These are phyloP conservation scores for Drosophila helvetica DNA, from an alignment of 2,888 invertebrate genomes.

Conservation along the genomic window DNA sequence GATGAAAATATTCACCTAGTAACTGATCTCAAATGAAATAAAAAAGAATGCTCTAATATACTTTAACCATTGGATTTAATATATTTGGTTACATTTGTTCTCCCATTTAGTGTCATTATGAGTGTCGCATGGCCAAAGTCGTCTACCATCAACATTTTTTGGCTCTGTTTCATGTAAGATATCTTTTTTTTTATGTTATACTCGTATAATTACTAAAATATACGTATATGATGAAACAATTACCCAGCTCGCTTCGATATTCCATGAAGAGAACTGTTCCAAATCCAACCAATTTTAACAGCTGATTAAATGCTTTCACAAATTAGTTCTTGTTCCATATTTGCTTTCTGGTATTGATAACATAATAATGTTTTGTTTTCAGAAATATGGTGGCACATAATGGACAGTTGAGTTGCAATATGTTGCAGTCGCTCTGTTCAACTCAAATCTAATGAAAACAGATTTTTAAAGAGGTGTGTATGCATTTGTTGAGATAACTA, in stretches of 20 bases:
- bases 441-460: background rate
- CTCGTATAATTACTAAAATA: background rate
- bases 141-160: background rate
- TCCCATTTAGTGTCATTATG: background rate
- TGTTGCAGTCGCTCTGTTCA: background rate
- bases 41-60: background rate
- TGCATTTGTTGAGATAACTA: background rate
- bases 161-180: background rate
- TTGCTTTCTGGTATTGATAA: background rate
- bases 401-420: background rate
- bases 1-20: constrained; percentile 13
- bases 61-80: background rate
- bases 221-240: constrained; percentile 54
- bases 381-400: background rate
- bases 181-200: background rate
- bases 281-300: constrained; percentile 50
- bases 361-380: background rate
- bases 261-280: constrained; percentile 60
- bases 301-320: constrained; percentile 22
- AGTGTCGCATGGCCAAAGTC: background rate
- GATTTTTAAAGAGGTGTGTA: background rate
- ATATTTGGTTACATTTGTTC: background rate
- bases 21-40: background rate
- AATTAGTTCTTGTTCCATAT: background rate
- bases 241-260: constrained; percentile 79